Base-by-base conservation (phyloP, 1,140 invertebrate genomes). In the Drosophila rhopaloa region DNA sequence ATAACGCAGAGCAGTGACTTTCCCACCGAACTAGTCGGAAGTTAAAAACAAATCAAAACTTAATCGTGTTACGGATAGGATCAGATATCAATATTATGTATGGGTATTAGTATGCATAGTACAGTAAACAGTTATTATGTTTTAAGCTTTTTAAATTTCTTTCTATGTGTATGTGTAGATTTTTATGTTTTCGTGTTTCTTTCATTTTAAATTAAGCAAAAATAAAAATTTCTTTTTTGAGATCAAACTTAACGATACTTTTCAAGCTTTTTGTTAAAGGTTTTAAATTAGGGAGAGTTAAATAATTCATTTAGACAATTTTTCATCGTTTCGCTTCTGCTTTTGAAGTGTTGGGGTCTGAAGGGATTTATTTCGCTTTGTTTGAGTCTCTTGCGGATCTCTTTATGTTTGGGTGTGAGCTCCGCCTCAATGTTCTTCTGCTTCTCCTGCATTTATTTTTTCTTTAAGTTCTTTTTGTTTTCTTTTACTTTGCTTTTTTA, bases 221-320 rank as follows among this genome's bases (percentile, higher is more conserved):
- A 88, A 81, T 71, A 65, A 82, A 86, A 89, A 73, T 84, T 84
- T 67, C 51, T 67, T 76, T 76, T 74, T 90, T 89, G 84, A 89
- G 84, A 89, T 89, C 84, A 89, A 89, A 89, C 85, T 88, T 88
- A 88, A 89, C 84, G 84, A 88, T 88, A 89, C 84, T 88, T 86
- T 86, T 83, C 83, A 88, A 89, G 80, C 73, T 77, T 82, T 61
- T 65, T 63, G 10, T 82, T 61, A 60, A 56, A 57, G 54, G 38
- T 51, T 65, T 60, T 70, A 57, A 70, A 70, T 81, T 81, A 70
- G 61, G 41, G 37, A 67, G 38, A 40, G 35, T 58, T 72, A 58
- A 57, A 72, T 71, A 41, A 58, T 50, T 9, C 56, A 68, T 80
- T 80, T 75, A 40, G 71, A 81, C 50, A 77, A 77, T 67, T 67